A percentile compares a stretch with the other conserved stretches of the same genome.
phyloP scores from a whole-genome alignment of 2,113 vertebrate species.

The Cheilinus undulatus region DNA sequence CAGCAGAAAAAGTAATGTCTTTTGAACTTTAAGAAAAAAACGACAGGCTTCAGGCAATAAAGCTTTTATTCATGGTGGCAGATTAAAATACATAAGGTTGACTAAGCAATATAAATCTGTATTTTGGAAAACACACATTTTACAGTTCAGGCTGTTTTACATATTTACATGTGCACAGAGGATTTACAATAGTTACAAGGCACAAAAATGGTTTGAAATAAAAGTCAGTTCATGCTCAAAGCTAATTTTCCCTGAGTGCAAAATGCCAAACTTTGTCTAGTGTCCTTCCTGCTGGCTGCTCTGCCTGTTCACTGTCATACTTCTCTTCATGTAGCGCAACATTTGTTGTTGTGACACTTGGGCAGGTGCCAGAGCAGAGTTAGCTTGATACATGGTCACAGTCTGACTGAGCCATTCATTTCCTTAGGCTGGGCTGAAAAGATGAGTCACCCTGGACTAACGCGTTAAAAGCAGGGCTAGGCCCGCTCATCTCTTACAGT shows the following conservation, averaged over 20 bases:
- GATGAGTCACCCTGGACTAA: conserved; percentile 63
- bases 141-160: conserved; percentile 51
- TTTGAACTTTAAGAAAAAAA: conserved; percentile 18
- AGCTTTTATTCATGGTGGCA: conserved; percentile 53
- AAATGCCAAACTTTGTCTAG: conserved; percentile 21
- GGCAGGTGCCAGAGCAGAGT: conserved; percentile 6
- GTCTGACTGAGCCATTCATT: conserved; percentile 54
- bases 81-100: conserved; percentile 40
- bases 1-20: neutral
- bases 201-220: conserved; percentile 31
- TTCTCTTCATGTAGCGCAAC: conserved; percentile 12
- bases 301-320: neutral
- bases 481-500: conserved; percentile 1
- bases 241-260: conserved; percentile 73
- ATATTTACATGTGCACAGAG: conserved; percentile 71
- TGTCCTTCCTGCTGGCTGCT: conserved; percentile 5
- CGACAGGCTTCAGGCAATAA: neutral
- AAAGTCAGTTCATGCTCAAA: conserved; percentile 15
- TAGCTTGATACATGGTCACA: conserved; percentile 40
- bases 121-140: conserved; percentile 53
- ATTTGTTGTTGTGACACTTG: conserved; percentile 25
- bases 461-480: conserved; percentile 49
- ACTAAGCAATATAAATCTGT: conserved; percentile 63
- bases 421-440: conserved; percentile 47
- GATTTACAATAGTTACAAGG: conserved; percentile 67